These are phyloP conservation scores for Drosophila serrata DNA, from an alignment of 1,140 invertebrate species.

Conservation along the genomic window DNA sequence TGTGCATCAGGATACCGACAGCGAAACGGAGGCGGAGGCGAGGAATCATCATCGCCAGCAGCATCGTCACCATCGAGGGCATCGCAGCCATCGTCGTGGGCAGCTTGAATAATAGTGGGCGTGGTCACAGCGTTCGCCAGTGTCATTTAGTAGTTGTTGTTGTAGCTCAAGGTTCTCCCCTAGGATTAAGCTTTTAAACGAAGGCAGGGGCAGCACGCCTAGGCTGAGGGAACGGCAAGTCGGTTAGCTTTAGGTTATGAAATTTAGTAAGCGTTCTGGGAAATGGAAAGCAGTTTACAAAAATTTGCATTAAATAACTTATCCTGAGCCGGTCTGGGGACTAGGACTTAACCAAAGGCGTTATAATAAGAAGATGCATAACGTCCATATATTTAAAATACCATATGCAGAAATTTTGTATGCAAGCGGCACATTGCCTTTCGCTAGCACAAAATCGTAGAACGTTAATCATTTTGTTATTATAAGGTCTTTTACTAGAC, in stretches of 20 bases:
- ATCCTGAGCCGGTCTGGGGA: neutral
- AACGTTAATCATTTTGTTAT: neutral
- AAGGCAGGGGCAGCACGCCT: constrained; percentile 21
- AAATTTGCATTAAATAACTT: neutral
- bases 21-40: constrained; percentile 29
- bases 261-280: constrained; percentile 1
- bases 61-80: constrained; percentile 24
- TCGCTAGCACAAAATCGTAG: neutral
- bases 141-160: constrained; percentile 52
- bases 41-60: constrained; percentile 13
- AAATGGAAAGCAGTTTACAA: neutral
- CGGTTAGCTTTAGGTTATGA: neutral
- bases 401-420: neutral
- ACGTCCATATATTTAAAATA: neutral
- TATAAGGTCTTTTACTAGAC: neutral
- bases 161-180: constrained; percentile 50
- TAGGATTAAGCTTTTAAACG: constrained; percentile 52
- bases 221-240: constrained; percentile 9
- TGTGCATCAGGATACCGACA: constrained; percentile 13
- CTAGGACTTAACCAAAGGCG: neutral
- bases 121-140: constrained; percentile 2
- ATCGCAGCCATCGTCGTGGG: constrained; percentile 22
- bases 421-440: neutral
- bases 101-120: constrained; percentile 46
- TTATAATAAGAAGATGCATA: neutral